Evolutionary conservation across 2,113 vertebrate species (phyloP).

Genomic region (Philantomba maxwellii): DNA sequence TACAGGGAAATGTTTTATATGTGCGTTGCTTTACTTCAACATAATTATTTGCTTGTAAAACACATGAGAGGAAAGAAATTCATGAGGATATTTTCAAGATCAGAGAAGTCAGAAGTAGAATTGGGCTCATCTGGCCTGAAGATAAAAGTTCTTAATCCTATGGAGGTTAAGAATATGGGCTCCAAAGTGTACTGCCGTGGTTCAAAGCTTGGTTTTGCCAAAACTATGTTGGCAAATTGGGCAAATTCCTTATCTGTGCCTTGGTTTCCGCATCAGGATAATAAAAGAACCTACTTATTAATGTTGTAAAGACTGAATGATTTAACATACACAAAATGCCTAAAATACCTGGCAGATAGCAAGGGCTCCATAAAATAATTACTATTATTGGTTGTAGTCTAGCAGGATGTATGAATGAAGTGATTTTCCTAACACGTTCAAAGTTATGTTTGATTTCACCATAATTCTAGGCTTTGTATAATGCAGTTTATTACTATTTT

Average conservation of each 20-base stretch:
- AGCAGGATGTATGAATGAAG: constrained; percentile 28
- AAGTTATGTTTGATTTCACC: neutral
- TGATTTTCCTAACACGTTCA: neutral
- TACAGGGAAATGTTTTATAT: constrained; percentile 28
- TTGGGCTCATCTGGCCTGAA: neutral
- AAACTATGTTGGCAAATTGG: neutral
- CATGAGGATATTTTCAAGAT: constrained; percentile 35
- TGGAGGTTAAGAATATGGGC: neutral
- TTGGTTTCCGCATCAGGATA: constrained; percentile 24
- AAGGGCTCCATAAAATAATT: constrained; percentile 24
- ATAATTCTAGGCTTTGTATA: constrained; percentile 30
- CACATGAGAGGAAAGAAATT: neutral
- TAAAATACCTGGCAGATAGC: neutral
- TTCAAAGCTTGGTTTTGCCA: constrained; percentile 13
- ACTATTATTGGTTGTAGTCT: constrained; percentile 31
- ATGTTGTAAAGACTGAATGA: neutral
- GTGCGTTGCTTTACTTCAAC: neutral
- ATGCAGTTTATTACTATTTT: neutral
- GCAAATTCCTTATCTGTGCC: constrained; percentile 30
- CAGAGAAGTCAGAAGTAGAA: constrained; percentile 21
- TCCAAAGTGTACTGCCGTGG: neutral
- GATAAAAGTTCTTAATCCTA: neutral
- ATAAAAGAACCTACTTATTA: constrained; percentile 52
- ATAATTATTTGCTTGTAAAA: constrained; percentile 63
- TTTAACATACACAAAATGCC: neutral